Evolutionary conservation across 2,113 vertebrate species (phyloP).

Genomic region (Micronisus gabar): DNA sequence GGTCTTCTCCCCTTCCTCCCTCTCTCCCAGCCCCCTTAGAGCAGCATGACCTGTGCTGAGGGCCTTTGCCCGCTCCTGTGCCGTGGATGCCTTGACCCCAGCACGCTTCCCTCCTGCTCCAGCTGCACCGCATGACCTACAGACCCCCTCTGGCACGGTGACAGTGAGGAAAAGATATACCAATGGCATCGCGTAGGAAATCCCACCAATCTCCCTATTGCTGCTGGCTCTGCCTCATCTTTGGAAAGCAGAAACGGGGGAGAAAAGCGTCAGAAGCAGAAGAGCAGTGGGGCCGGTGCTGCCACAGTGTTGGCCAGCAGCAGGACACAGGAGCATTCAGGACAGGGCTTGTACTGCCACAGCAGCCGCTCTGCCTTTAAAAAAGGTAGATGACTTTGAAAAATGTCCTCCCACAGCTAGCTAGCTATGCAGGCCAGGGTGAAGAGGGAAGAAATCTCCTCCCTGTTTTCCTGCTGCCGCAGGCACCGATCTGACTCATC

Average conservation of each 20-base stretch:
- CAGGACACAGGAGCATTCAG: background rate
- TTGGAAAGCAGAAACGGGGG: background rate
- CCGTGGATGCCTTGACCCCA: background rate
- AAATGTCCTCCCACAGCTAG: background rate
- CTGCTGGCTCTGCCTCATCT: background rate
- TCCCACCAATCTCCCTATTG: background rate
- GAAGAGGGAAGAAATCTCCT: background rate
- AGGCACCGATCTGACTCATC: background rate
- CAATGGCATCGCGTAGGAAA: background rate
- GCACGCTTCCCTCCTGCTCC: background rate
- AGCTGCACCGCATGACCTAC: background rate
- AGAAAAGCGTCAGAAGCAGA: background rate
- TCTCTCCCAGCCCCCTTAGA: background rate
- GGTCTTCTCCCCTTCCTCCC: background rate
- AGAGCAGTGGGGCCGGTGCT: background rate
- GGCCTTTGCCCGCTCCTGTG: background rate
- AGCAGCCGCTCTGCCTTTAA: background rate
- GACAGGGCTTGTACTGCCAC: background rate
- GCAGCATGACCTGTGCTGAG: background rate
- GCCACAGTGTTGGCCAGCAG: background rate
- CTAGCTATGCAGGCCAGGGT: background rate
- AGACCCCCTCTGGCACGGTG: rapidly evolving
- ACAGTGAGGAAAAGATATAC: background rate
- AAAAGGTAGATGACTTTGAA: background rate
- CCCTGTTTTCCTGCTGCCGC: background rate